Conservation (phyloP, 2,888 invertebrate species). For the Blastobasis lacticolella region DNA sequence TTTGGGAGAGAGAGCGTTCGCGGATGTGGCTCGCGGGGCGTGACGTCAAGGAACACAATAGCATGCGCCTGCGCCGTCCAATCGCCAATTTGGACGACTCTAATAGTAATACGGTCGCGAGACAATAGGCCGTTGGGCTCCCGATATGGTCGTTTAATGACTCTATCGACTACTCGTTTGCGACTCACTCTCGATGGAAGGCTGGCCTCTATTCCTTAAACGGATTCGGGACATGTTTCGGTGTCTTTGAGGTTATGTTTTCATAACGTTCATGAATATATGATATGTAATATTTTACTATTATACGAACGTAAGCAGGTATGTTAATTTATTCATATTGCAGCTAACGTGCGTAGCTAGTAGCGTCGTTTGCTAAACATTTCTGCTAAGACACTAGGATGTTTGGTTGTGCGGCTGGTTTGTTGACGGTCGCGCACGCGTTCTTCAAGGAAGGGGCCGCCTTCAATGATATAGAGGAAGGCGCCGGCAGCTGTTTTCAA, state of each 20-base stretch:
- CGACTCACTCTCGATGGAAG: too few relatives aligned
- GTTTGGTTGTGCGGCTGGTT: conserved; percentile 5
- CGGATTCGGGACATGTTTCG: too few relatives aligned
- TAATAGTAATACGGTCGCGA: not conserved
- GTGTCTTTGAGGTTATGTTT: too few relatives aligned
- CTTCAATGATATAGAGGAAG: conserved; percentile 36
- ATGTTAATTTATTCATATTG: not conserved
- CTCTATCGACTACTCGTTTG: too few relatives aligned
- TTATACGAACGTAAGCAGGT: too few relatives aligned
- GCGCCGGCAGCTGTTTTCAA: conserved; percentile 45
- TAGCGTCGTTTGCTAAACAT: not conserved
- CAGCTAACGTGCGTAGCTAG: not conserved
- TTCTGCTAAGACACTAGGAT: conserved; percentile 1
- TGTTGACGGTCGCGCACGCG: conserved; percentile 56
- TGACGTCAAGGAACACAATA: not conserved
- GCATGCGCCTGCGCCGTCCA: conserved; percentile 12
- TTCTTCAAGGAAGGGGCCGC: conserved; percentile 45
- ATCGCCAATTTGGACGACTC: not conserved
- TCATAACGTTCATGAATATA: too few relatives aligned
- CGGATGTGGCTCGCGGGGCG: conserved; percentile 36
- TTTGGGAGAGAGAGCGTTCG: conserved; percentile 40
- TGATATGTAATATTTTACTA: too few relatives aligned
- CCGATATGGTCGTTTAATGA: not conserved
- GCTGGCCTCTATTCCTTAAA: too few relatives aligned
- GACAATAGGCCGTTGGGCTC: not conserved